Percentiles rank a stretch among this genome's conserved stretches.
phyloP scores from a whole-genome alignment of 2,888 invertebrate species.

The Lymantria monacha region DNA sequence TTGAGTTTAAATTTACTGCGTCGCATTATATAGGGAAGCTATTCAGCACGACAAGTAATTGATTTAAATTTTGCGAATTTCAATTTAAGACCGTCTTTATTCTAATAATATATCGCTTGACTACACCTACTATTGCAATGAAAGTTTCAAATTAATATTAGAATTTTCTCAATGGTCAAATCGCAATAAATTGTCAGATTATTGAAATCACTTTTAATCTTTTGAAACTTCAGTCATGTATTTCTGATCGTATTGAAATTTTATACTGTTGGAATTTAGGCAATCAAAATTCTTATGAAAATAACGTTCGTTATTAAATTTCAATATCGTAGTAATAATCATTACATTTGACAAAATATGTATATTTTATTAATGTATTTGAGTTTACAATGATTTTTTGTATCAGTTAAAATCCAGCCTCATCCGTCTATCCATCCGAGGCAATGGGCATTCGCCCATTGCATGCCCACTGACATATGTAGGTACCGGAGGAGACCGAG shows the following conservation, averaged over 20 bases:
- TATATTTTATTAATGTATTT: too few relatives aligned
- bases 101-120: slow-evolving; percentile 5
- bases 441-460: too few relatives aligned
- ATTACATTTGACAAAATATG: too few relatives aligned
- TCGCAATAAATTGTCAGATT: slow-evolving; percentile 3
- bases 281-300: background rate
- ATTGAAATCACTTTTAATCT: slow-evolving; percentile 4
- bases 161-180: slow-evolving; percentile 9
- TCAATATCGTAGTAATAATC: background rate
- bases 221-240: background rate
- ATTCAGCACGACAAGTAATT: slow-evolving; percentile 12
- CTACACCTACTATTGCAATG: slow-evolving; percentile 11
- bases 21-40: background rate
- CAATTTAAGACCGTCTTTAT: background rate
- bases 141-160: slow-evolving; percentile 8
- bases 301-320: background rate
- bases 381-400: too few relatives aligned
- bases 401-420: too few relatives aligned
- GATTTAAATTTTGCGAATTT: slow-evolving; percentile 8
- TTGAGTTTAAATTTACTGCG: background rate
- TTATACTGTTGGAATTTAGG: slow-evolving; percentile 4
- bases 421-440: too few relatives aligned
- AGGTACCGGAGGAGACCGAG: too few relatives aligned
- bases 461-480: too few relatives aligned
- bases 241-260: background rate